phyloP scores from a whole-genome alignment of 2,113 vertebrate genomes.

The Sphaerodactylus townsendi region DNA sequence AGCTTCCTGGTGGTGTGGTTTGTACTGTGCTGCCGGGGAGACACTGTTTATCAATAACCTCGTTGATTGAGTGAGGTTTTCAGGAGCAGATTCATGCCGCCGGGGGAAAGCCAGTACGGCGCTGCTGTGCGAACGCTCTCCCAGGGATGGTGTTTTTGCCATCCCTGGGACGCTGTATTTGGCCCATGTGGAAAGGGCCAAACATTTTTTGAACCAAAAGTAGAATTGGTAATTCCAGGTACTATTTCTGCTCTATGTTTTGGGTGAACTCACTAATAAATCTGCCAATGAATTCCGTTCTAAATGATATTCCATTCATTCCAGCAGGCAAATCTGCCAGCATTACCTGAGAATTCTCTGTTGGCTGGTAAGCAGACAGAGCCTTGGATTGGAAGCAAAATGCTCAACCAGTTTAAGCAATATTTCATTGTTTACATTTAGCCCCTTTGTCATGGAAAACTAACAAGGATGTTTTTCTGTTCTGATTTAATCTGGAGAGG shows the following conservation, averaged over 20 bases:
- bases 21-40: no score
- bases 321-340: not conserved
- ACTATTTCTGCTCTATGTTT: not conserved
- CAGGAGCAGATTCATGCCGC: no score
- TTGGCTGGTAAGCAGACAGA: not conserved
- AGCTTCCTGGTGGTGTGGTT: no score
- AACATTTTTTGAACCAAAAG: not conserved
- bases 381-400: not conserved
- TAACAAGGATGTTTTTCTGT: not conserved
- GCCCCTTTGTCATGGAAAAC: not conserved
- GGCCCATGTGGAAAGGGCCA: no score
- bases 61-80: no score
- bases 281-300: not conserved
- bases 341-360: not conserved
- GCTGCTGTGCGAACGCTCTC: no score
- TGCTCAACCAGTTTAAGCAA: not conserved
- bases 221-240: not conserved
- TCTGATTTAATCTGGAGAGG: accelerated
- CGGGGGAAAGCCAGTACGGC: no score
- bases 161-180: no score
- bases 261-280: not conserved
- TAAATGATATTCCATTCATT: not conserved
- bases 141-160: no score
- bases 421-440: not conserved
- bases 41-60: no score